Conservation (phyloP, 2,888 invertebrate species). For the Zeuzera pyrina region DNA sequence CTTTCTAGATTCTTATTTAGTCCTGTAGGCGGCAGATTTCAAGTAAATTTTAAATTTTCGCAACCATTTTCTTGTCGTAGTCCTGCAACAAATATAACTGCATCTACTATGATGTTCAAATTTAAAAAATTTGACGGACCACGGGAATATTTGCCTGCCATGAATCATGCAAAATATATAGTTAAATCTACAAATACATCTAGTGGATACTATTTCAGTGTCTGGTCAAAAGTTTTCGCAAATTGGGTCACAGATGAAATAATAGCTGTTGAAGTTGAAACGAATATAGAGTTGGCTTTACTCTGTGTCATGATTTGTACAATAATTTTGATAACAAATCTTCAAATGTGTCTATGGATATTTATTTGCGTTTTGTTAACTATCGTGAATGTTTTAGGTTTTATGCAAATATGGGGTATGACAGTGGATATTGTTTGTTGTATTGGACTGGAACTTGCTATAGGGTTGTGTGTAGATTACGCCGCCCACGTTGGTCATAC, state of each 20-base stretch:
- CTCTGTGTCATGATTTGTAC: conserved; percentile 87
- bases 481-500: conserved; percentile 87
- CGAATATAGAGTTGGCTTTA: conserved; percentile 83
- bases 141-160: conserved; percentile 80
- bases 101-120: conserved; percentile 76
- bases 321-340: conserved; percentile 80
- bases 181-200: conserved; percentile 70
- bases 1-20: conserved; percentile 82
- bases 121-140: conserved; percentile 75
- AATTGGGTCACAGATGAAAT: conserved; percentile 86
- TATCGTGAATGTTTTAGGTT: conserved; percentile 81
- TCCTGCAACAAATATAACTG: conserved; percentile 70
- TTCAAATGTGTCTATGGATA: conserved; percentile 85
- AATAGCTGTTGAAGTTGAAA: conserved; percentile 81
- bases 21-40: conserved; percentile 78
- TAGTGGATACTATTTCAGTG: conserved; percentile 75
- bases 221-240: conserved; percentile 81
- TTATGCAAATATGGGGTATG: conserved; percentile 86
- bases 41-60: conserved; percentile 77
- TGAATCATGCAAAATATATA: conserved; percentile 75
- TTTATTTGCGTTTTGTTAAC: conserved; percentile 82
- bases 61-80: conserved; percentile 75
- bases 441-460: conserved; percentile 84
- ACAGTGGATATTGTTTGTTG: conserved; percentile 88
- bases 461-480: conserved; percentile 88